Conservation (phyloP, 2,888 invertebrate genomes). For the Paralinhomoeus sp. region DNA sequence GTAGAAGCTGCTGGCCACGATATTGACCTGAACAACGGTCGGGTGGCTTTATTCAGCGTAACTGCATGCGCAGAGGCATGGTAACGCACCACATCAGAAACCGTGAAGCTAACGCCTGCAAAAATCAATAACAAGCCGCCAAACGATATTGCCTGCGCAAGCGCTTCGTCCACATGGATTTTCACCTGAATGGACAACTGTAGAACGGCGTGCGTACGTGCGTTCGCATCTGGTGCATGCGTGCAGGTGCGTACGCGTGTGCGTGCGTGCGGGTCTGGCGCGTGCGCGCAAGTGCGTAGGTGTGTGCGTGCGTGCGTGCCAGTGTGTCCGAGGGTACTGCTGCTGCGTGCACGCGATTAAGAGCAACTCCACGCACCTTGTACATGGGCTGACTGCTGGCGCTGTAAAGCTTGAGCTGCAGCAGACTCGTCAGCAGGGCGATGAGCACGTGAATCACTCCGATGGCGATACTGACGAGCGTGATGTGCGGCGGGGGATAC, state of each 20-base stretch:
- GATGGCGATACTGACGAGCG: slow-evolving; percentile 1
- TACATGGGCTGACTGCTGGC: too few relatives aligned
- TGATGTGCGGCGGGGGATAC: not conserved
- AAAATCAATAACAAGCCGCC: not conserved
- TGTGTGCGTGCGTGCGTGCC: too few relatives aligned
- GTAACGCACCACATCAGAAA: not conserved
- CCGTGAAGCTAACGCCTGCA: not conserved
- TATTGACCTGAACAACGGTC: not conserved
- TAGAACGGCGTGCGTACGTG: too few relatives aligned
- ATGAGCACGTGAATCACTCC: slow-evolving; percentile 1
- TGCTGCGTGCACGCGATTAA: too few relatives aligned
- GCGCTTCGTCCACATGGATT: not conserved
- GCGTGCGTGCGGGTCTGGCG: too few relatives aligned
- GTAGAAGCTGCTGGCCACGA: slow-evolving; percentile 2
- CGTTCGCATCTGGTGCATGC: too few relatives aligned
- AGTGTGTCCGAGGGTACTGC: too few relatives aligned
- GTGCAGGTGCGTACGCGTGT: too few relatives aligned
- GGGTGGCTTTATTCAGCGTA: too few relatives aligned
- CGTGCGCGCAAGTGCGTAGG: too few relatives aligned
- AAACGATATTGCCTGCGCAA: not conserved
- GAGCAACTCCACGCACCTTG: too few relatives aligned
- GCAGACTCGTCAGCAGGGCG: not conserved
- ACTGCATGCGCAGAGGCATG: too few relatives aligned
- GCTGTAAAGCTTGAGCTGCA: not conserved
- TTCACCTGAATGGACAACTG: not conserved